A percentile compares a stretch with the other conserved stretches of the same genome.
These are phyloP conservation scores for Oreocharis arfaki DNA, from an alignment of 2,113 vertebrate species.

Conservation along the genomic window DNA sequence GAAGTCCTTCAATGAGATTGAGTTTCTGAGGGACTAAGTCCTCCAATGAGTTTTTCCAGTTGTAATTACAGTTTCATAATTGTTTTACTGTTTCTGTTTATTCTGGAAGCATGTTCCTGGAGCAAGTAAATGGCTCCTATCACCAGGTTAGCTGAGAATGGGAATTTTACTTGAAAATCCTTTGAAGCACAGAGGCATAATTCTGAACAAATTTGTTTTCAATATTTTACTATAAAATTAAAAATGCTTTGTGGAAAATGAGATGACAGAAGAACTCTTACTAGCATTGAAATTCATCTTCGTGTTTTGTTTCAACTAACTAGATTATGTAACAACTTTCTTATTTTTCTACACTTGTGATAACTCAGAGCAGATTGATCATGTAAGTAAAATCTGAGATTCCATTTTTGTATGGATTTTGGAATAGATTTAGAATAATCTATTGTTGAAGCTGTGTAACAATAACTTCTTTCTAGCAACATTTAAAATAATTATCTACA, in stretches of 20 bases:
- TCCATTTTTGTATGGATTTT: background rate
- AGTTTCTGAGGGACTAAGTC: background rate
- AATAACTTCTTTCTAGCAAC: background rate
- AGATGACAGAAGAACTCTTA: background rate
- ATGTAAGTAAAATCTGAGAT: background rate
- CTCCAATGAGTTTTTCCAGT: background rate
- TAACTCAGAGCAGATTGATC: background rate
- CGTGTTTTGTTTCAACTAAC: background rate
- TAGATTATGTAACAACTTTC: background rate
- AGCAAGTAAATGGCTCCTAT: background rate
- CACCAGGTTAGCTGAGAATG: background rate
- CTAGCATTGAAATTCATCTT: background rate
- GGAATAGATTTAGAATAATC: background rate
- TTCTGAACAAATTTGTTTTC: background rate
- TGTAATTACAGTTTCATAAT: background rate
- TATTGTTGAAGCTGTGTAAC: background rate
- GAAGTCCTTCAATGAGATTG: background rate
- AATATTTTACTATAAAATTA: background rate
- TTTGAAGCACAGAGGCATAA: background rate
- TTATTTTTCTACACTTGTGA: background rate
- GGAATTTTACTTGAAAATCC: background rate
- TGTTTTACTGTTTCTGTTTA: background rate
- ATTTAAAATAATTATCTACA: background rate
- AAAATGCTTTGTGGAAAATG: background rate
- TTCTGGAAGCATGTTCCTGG: background rate